These are phyloP conservation scores for Hymenochirus boettgeri DNA, from an alignment of 2,113 vertebrate species.

Conservation along the genomic window DNA sequence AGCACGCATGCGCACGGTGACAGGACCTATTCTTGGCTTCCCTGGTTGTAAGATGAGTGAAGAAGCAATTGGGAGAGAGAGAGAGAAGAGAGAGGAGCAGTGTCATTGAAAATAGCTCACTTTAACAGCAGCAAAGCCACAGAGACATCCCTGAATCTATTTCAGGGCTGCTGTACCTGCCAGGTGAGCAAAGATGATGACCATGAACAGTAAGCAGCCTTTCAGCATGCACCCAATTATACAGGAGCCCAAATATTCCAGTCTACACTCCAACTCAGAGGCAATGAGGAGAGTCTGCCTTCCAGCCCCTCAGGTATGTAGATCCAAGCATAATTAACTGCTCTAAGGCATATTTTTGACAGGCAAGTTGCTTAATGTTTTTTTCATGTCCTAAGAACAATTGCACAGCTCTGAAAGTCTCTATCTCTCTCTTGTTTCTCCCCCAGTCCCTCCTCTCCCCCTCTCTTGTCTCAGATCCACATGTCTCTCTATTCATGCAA, in stretches of 20 bases:
- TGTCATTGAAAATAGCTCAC: slow-evolving; percentile 67
- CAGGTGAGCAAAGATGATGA: slow-evolving; percentile 77
- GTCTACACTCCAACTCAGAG: slow-evolving; percentile 81
- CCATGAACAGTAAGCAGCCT: slow-evolving; percentile 91
- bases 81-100: slow-evolving; percentile 66
- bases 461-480: slow-evolving; percentile 64
- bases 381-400: slow-evolving; percentile 71
- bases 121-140: slow-evolving; percentile 66
- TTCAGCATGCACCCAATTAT: slow-evolving; percentile 85
- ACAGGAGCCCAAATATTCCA: slow-evolving; percentile 84
- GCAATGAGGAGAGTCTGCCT: slow-evolving; percentile 92
- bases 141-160: slow-evolving; percentile 61
- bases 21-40: slow-evolving; percentile 57
- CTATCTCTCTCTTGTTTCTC: slow-evolving; percentile 41
- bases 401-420: slow-evolving; percentile 56
- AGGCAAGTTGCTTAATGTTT: slow-evolving; percentile 69
- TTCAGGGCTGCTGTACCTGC: slow-evolving; percentile 69
- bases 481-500: slow-evolving; percentile 77
- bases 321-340: slow-evolving; percentile 53
- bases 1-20: slow-evolving; percentile 62
- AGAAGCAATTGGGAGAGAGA: slow-evolving; percentile 61
- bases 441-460: slow-evolving; percentile 44
- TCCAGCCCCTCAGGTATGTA: slow-evolving; percentile 90
- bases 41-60: slow-evolving; percentile 78
- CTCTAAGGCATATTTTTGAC: slow-evolving; percentile 70